Percentiles rank a stretch among this genome's conserved stretches.
Conservation (phyloP, 2,797 vertebrate species). For the Ptychadena robeensis region DNA sequence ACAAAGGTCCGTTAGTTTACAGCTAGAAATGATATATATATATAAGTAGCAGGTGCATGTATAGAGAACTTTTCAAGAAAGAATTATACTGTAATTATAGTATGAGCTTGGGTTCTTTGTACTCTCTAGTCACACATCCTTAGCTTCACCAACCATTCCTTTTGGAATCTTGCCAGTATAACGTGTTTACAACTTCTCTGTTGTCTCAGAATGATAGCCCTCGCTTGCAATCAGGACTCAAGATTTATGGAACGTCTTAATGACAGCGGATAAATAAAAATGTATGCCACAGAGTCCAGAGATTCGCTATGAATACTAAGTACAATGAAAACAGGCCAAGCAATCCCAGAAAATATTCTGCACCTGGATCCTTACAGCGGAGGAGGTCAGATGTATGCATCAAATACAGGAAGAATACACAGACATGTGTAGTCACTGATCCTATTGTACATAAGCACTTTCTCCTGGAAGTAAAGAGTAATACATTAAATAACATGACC, state of each 20-base stretch:
- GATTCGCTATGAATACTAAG: neutral
- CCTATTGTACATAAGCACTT: neutral
- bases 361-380: neutral
- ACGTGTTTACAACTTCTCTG: slow-evolving; percentile 20
- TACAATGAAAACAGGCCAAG: neutral
- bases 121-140: neutral
- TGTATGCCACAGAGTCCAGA: neutral
- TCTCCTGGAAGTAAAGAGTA: neutral
- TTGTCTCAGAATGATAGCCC: neutral
- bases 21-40: too few species aligned
- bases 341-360: neutral
- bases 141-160: neutral
- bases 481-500: neutral
- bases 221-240: neutral
- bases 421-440: neutral
- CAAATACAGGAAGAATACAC: neutral
- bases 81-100: neutral
- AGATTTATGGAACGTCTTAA: neutral
- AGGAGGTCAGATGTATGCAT: neutral
- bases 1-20: too few species aligned
- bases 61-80: neutral
- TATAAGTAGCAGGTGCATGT: neutral
- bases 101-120: neutral
- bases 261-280: neutral
- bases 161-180: neutral